Evolutionary conservation across 2,113 vertebrate genomes (phyloP), one percentile per base, ranked within the genome.

Genomic region (Hippopotamus amphibius): DNA sequence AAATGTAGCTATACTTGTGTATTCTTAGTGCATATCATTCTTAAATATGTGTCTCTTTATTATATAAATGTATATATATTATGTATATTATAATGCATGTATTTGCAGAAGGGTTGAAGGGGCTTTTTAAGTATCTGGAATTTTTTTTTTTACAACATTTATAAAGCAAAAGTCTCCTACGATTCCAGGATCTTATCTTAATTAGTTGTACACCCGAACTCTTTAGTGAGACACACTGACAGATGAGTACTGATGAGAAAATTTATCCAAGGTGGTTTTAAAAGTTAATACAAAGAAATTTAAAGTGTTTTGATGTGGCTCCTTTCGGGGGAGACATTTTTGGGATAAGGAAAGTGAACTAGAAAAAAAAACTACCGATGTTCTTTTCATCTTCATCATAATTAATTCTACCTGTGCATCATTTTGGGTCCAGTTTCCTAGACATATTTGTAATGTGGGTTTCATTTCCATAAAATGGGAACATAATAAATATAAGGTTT

Each of bases 381-480:
- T 94, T 96, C 96, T 97, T 98, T 97, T 97, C 92, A 93, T 98
- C 96, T 97, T 96, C 81, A 55, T 97, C 87, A 66, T 96, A 98
- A 97, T 96, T 97, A 94, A 65, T 98, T 96, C 59, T 98, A 98
- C 97, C 97, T 96, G 93, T 98, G 97, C 96, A 98, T 98, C 98
- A 97, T 98, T 98, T 98, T 48, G 96, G 88, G 95, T 96, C 94
- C 97, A 88, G 8, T 98, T 98, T 96, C 98, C 96, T 98, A 96
- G 96, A 98, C 93, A 97, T 97, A 97, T 98, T 98, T 98, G 96
- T 98, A 99, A 98, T 98, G 98, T 98, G 98, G 96, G 96, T 98
- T 99, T 99, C 98, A 98, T 98, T 99, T 99, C 98, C 98, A 98
- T 98, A 98, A 99, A 98, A 98, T 98, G 98, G 98, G 98, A 98